Percentiles rank a stretch among this genome's conserved stretches.
These are phyloP conservation scores for Xanthostigma xanthostigma DNA, from an alignment of 2,888 invertebrate genomes.

Conservation along the genomic window DNA sequence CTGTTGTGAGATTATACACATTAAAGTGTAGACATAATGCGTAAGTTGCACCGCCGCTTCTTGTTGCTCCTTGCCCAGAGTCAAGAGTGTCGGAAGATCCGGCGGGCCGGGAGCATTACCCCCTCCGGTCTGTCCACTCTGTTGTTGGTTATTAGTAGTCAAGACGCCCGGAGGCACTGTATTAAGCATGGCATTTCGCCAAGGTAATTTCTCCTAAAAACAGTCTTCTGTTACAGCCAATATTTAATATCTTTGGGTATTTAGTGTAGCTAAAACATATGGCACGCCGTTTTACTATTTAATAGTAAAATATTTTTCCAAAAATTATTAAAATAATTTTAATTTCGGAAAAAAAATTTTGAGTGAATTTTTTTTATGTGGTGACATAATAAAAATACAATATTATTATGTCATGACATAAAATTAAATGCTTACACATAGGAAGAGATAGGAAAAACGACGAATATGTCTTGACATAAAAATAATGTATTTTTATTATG, in stretches of 20 bases:
- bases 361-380: too few relatives aligned
- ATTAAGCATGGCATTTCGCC: conserved; percentile 34
- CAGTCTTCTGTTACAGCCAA: background rate
- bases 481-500: too few relatives aligned
- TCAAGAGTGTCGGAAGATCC: conserved; percentile 30
- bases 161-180: conserved; percentile 29
- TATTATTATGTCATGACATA: too few relatives aligned
- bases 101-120: conserved; percentile 16
- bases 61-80: conserved; percentile 42
- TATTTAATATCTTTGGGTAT: background rate
- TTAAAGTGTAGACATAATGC: conserved; percentile 73
- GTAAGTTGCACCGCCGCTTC: conserved; percentile 69
- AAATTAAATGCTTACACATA: too few relatives aligned
- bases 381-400: too few relatives aligned
- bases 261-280: too few relatives aligned
- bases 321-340: too few relatives aligned
- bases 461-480: too few relatives aligned
- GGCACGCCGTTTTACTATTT: too few relatives aligned
- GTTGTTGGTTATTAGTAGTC: conserved; percentile 22
- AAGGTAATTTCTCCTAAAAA: conserved; percentile 31
- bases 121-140: conserved; percentile 11
- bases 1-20: conserved; percentile 78
- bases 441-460: too few relatives aligned
- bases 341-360: too few relatives aligned
- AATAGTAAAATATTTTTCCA: too few relatives aligned